phyloP scores from a whole-genome alignment of 2,113 vertebrate genomes.

The Serinus canaria region DNA sequence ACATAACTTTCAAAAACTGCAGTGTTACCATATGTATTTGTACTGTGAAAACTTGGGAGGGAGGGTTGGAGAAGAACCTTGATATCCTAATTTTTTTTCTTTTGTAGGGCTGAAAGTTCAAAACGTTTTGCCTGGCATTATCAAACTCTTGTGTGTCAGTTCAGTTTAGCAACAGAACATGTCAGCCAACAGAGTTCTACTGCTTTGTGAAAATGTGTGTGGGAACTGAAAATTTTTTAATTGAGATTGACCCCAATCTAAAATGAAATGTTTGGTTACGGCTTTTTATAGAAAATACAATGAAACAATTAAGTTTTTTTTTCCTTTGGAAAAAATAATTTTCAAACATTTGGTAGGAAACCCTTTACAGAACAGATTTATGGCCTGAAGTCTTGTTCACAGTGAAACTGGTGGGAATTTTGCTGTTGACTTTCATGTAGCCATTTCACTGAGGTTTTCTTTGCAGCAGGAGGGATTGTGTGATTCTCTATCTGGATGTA shows the following conservation, averaged over 20 bases:
- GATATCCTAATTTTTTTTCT: not conserved
- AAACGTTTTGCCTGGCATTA: not conserved
- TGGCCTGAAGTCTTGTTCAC: constrained; percentile 13
- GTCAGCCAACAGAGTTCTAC: not conserved
- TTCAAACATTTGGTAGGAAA: constrained; percentile 22
- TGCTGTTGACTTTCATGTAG: constrained; percentile 7
- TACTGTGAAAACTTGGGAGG: not conserved
- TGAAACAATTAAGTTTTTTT: not conserved
- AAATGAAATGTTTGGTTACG: not conserved
- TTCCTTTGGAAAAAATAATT: not conserved
- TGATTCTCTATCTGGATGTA: constrained; percentile 14
- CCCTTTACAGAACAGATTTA: not conserved
- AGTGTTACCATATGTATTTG: not conserved
- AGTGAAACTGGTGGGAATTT: constrained; percentile 28
- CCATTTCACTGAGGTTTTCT: constrained; percentile 31
- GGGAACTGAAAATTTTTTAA: constrained; percentile 15
- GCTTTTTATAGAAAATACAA: constrained; percentile 24
- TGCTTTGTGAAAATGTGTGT: not conserved
- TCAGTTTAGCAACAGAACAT: not conserved
- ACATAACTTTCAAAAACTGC: not conserved
- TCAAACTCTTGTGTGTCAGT: not conserved
- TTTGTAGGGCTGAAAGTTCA: not conserved
- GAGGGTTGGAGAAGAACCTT: not conserved
- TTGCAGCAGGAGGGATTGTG: not conserved
- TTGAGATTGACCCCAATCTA: not conserved